Evolutionary conservation across 2,888 invertebrate species (phyloP).

Genomic region (Lumbricus terrestris): DNA sequence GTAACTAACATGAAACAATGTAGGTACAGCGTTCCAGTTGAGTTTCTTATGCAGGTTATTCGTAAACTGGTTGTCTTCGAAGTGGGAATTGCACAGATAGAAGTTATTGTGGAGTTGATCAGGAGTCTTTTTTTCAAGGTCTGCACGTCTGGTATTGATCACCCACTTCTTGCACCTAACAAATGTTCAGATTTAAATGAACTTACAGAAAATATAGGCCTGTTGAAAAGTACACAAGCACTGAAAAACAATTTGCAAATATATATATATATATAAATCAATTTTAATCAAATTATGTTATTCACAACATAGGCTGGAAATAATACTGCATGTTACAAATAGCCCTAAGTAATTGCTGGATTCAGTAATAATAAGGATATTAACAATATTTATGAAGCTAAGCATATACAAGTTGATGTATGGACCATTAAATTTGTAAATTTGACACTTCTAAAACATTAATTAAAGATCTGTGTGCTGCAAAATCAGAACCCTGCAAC

Average conservation of each 20-base stretch:
- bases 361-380: too few species aligned
- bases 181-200: background rate
- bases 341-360: too few species aligned
- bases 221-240: background rate
- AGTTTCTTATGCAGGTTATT: background rate
- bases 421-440: too few species aligned
- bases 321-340: too few species aligned
- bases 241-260: background rate
- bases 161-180: background rate
- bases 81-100: background rate
- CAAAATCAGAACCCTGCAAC: too few species aligned
- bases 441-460: too few species aligned
- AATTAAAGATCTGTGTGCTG: too few species aligned
- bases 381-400: too few species aligned
- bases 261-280: too few species aligned
- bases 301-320: too few species aligned
- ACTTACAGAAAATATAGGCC: background rate
- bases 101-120: background rate
- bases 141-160: background rate
- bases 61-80: background rate
- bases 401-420: too few species aligned
- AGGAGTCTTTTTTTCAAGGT: background rate
- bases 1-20: background rate
- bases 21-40: background rate
- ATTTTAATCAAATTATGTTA: too few species aligned